These are phyloP conservation scores for Saguinus midas DNA, from an alignment of 2,113 vertebrate species.

Conservation along the genomic window DNA sequence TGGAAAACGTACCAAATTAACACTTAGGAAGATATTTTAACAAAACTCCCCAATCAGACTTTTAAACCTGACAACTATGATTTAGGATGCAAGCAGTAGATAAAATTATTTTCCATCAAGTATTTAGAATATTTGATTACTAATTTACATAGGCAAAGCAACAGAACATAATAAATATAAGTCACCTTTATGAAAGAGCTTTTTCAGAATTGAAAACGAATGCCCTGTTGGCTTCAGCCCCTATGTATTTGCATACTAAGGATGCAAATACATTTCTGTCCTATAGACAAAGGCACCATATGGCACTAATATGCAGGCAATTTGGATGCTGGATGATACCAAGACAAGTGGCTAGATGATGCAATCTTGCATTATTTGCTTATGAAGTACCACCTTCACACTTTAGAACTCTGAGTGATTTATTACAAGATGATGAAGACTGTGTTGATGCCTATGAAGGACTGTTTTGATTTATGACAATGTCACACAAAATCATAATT, in stretches of 20 bases:
- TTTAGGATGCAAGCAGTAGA: conserved; percentile 68
- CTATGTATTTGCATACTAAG: conserved; percentile 61
- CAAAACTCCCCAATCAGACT: conserved; percentile 69
- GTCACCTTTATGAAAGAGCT: conserved; percentile 78
- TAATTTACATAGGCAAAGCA: conserved; percentile 84
- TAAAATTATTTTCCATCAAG: conserved; percentile 81
- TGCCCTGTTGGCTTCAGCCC: conserved; percentile 63
- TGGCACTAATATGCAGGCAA: conserved; percentile 64
- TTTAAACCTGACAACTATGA: conserved; percentile 60
- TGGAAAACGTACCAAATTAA: conserved; percentile 57
- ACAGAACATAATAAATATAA: conserved; percentile 81
- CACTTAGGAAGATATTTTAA: conserved; percentile 60
- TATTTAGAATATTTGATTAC: conserved; percentile 86
- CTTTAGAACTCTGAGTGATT: conserved; percentile 37
- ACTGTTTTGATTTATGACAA: conserved; percentile 47
- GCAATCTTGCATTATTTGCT: conserved; percentile 49
- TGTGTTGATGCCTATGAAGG: not conserved
- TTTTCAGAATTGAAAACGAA: conserved; percentile 77
- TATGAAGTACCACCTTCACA: conserved; percentile 56
- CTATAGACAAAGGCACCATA: conserved; percentile 72
- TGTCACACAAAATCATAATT: conserved; percentile 11
- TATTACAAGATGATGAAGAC: conserved; percentile 56
- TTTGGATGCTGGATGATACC: conserved; percentile 44
- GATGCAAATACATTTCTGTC: conserved; percentile 73
- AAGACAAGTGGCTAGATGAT: conserved; percentile 33